phyloP scores from a whole-genome alignment of 2,797 vertebrate species.

The Manis crassicaudata region DNA sequence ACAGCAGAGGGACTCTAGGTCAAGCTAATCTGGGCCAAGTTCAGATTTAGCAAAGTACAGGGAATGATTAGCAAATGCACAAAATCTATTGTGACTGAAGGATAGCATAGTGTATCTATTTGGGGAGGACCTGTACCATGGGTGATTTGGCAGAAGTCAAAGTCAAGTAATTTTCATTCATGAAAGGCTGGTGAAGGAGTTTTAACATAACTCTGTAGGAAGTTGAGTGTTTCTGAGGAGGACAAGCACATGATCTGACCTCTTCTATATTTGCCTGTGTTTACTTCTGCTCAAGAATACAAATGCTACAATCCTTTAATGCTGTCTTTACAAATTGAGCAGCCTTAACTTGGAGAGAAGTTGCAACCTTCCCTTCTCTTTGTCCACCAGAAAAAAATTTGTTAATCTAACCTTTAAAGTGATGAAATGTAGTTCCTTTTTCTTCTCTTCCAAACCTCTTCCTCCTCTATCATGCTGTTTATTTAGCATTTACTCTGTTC shows the following conservation, averaged over 20 bases:
- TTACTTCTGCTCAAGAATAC: neutral
- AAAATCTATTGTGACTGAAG: neutral
- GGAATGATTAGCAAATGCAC: neutral
- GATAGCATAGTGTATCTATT: neutral
- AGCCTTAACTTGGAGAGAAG: neutral
- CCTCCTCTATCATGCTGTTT: neutral
- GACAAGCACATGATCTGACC: neutral
- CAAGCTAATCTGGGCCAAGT: neutral
- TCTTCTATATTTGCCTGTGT: neutral
- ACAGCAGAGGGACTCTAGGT: neutral
- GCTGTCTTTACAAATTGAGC: neutral
- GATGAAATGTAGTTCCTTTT: neutral
- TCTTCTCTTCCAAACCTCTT: neutral
- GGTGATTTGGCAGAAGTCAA: neutral
- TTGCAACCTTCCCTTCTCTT: neutral
- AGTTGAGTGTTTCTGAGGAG: neutral
- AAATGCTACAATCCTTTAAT: neutral
- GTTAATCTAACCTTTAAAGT: neutral
- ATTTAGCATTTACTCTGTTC: neutral
- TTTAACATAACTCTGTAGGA: neutral
- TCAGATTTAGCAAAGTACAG: neutral
- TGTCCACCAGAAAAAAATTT: neutral
- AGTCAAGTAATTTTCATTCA: neutral
- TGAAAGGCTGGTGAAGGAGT: neutral
- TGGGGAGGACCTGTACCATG: neutral